Evolutionary conservation across 2,113 vertebrate genomes (phyloP).

Genomic region (Saiga tatarica): DNA sequence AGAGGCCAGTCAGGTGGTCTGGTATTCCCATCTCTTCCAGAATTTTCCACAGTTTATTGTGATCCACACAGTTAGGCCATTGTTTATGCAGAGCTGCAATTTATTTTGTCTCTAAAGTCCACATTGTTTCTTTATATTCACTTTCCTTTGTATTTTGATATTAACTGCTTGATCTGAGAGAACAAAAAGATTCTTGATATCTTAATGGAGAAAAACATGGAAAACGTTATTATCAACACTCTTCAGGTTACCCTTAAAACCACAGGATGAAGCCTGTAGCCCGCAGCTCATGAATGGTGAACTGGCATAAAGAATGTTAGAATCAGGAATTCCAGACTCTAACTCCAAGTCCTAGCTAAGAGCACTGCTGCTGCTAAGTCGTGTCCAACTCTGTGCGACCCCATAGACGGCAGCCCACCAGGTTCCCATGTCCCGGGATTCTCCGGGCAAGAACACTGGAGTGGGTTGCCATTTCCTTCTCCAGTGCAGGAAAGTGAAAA

Average conservation of each 20-base stretch:
- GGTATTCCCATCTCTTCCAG: too few relatives aligned
- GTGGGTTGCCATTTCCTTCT: too few relatives aligned
- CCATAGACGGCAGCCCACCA: too few relatives aligned
- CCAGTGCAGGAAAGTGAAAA: too few relatives aligned
- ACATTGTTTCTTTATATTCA: background rate
- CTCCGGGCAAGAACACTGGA: too few relatives aligned
- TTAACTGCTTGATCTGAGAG: background rate
- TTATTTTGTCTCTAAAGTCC: background rate
- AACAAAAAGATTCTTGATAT: background rate
- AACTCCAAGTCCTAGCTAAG: background rate
- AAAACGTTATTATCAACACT: background rate
- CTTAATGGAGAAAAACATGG: background rate
- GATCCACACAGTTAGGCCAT: background rate
- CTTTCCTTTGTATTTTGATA: slow-evolving; percentile 1
- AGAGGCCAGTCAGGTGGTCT: too few relatives aligned
- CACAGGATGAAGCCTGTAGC: background rate
- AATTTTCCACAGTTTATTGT: too few relatives aligned
- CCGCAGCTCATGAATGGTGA: background rate
- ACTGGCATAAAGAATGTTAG: background rate
- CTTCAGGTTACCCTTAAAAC: background rate
- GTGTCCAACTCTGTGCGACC: too few relatives aligned
- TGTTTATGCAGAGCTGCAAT: background rate
- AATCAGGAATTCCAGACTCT: background rate
- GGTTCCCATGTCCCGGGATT: too few relatives aligned
- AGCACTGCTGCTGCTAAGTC: background rate